phyloP scores from a whole-genome alignment of 1,140 invertebrate genomes.

The Pomacea maculata region DNA sequence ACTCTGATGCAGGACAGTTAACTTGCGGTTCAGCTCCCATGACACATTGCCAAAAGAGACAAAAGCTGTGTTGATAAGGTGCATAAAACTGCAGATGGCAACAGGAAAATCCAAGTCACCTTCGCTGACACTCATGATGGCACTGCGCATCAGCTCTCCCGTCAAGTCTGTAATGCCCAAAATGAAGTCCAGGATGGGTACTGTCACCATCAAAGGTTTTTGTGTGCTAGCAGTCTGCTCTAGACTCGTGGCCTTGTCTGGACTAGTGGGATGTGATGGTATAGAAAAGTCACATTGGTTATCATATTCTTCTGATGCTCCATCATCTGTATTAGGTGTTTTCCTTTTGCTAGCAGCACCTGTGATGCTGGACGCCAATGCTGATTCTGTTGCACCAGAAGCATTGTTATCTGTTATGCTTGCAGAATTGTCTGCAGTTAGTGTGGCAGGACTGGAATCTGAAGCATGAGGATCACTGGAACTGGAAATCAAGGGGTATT shows the following conservation, averaged over 20 bases:
- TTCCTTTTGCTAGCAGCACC: background rate
- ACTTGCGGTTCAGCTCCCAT: slow-evolving; percentile 78
- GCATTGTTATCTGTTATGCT: too few relatives aligned
- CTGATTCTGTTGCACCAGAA: background rate
- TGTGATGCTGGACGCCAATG: background rate
- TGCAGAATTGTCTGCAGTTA: too few relatives aligned
- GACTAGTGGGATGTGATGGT: too few relatives aligned
- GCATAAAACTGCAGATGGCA: slow-evolving; percentile 77
- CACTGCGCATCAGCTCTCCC: slow-evolving; percentile 88
- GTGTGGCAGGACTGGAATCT: too few relatives aligned
- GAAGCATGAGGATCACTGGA: too few relatives aligned
- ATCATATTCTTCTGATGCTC: background rate
- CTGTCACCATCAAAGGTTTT: slow-evolving; percentile 46
- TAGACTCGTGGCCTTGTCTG: background rate
- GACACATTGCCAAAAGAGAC: slow-evolving; percentile 68
- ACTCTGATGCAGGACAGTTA: slow-evolving; percentile 76
- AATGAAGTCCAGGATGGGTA: slow-evolving; percentile 78
- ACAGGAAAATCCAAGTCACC: slow-evolving; percentile 82
- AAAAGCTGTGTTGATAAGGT: slow-evolving; percentile 78
- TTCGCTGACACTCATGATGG: slow-evolving; percentile 82
- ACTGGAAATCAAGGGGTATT: too few relatives aligned
- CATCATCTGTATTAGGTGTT: background rate
- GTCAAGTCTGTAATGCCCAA: slow-evolving; percentile 89
- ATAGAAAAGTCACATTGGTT: background rate
- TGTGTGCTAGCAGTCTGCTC: slow-evolving; percentile 4